Evolutionary conservation across 2,888 invertebrate genomes (phyloP), one percentile per base, ranked within the genome.

Genomic region (Chrysina gloriosa): DNA sequence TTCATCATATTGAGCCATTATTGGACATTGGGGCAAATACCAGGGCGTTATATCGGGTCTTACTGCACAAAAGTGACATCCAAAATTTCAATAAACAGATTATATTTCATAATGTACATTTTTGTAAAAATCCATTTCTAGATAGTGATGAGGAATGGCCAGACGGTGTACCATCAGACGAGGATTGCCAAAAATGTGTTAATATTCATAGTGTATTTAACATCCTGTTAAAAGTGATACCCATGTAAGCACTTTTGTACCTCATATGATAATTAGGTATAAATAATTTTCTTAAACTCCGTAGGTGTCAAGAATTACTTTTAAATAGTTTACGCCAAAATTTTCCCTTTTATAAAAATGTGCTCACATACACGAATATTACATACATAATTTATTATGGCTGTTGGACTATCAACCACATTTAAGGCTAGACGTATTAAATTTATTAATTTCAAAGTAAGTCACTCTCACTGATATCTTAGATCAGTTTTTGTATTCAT

Each of bases 301-400:
- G 25, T 82, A 93, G 93, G 90, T 89, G 91, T 21, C 89, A 88
- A 75, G 89, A 91, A 70, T 81, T 92, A 19, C 81, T 95, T 14
- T 79, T 92, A 73, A 87, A 90, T 50, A 85, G 88, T 7, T 82
- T 94, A 14, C 84, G 86, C 65, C 84, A 85, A 2, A 84, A 87
- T 52, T 96, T 91, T 82, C 97, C 97, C 0, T 96, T 94, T 80
- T 87, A 89, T 79, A 91, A 89, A 89, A 87, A 66, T 85, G 89
- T 0, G 83, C 89, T 2, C 89, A 89, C 76, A 80, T 87, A 0
- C 92, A 94, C 72, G 90, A 92, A 76, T 88, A 90, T 7, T 97
- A 92, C 81, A 80, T 94, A 14, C 88, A 91, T 77, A 95, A 95
- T 82, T 81, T 95, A 45, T 85, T 97, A 63, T 89, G 89, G 86